Evolutionary conservation across 2,797 vertebrate genomes (phyloP).

Genomic region (Gephyroberyx darwinii): DNA sequence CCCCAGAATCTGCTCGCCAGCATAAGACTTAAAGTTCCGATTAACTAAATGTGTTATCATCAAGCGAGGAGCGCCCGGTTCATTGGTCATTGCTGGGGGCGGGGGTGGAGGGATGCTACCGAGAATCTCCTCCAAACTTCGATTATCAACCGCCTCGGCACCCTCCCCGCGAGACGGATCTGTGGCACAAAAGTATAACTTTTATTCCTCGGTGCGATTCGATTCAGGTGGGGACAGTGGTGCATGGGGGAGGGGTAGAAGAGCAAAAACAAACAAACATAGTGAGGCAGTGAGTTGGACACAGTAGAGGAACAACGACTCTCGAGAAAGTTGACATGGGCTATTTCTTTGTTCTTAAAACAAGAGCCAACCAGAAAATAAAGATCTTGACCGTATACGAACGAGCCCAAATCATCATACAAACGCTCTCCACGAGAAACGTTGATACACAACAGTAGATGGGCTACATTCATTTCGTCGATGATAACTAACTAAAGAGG

Average conservation of each 20-base stretch:
- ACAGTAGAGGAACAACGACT: slow-evolving; percentile 65
- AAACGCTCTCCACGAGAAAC: slow-evolving; percentile 60
- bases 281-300: slow-evolving; percentile 66
- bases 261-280: slow-evolving; percentile 74
- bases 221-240: slow-evolving; percentile 77
- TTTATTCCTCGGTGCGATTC: slow-evolving; percentile 73
- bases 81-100: slow-evolving; percentile 97
- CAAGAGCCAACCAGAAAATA: slow-evolving; percentile 44
- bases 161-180: slow-evolving; percentile 79
- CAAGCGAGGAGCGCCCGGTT: slow-evolving; percentile 96
- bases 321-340: slow-evolving; percentile 70
- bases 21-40: slow-evolving; percentile 98
- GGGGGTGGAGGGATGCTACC: slow-evolving; percentile 95
- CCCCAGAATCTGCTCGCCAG: slow-evolving; percentile 92
- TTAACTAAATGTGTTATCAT: slow-evolving; percentile 99
- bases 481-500: slow-evolving; percentile 57
- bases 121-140: slow-evolving; percentile 98
- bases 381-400: slow-evolving; percentile 46
- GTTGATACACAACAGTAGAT: slow-evolving; percentile 58
- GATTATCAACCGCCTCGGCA: slow-evolving; percentile 85
- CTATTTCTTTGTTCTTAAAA: slow-evolving; percentile 73
- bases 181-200: slow-evolving; percentile 76
- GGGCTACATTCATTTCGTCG: slow-evolving; percentile 69
- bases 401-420: slow-evolving; percentile 54
- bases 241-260: slow-evolving; percentile 74